Evolutionary conservation across 2,113 vertebrate genomes (phyloP).

Genomic region (Emydocephalus ijimae): DNA sequence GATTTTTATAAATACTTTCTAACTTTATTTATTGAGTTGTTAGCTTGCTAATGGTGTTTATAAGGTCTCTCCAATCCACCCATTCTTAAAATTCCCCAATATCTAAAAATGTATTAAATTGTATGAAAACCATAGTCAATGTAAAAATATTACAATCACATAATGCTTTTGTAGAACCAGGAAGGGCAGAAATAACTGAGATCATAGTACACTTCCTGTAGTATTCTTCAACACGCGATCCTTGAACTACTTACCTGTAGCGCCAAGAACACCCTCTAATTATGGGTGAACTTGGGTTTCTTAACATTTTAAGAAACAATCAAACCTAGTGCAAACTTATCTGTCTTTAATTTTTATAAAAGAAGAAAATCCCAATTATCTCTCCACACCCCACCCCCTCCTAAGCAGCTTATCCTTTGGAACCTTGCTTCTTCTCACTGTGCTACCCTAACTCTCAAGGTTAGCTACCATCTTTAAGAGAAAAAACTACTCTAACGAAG

Average conservation of each 20-base stretch:
- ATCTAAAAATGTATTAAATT: not conserved
- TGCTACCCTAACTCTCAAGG: not conserved
- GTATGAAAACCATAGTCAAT: not conserved
- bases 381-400: not conserved
- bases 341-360: not conserved
- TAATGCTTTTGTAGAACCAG: not conserved
- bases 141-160: not conserved
- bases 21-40: not conserved
- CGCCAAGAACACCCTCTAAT: not conserved
- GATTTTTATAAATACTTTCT: not conserved
- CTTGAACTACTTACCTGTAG: not conserved
- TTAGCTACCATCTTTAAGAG: not conserved
- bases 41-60: not conserved
- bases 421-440: not conserved
- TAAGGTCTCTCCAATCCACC: not conserved
- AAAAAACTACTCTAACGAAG: not conserved
- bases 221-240: not conserved
- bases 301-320: not conserved
- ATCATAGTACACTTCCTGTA: not conserved
- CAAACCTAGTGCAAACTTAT: not conserved
- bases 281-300: not conserved
- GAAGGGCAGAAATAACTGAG: not conserved
- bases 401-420: not conserved
- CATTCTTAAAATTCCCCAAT: not conserved
- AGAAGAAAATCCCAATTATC: not conserved